Evolutionary conservation across 2,888 invertebrate species (phyloP), one percentile per base, ranked within the genome.

Genomic region (Harpalus rufipes): DNA sequence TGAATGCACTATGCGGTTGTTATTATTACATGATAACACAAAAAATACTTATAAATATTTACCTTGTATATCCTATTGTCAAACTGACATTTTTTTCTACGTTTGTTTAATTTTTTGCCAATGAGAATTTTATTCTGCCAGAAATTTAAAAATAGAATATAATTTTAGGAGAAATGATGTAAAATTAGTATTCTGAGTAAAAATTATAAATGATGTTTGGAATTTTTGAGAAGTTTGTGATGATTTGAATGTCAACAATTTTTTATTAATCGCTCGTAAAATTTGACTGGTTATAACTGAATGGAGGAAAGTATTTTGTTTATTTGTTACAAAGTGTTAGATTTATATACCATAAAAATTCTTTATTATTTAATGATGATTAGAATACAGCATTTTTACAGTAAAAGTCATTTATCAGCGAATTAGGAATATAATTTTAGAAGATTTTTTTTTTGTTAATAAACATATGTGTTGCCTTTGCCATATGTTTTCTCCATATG

Each of bases 11-110:
- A 63, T 25, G 21, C 65, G 25, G 65, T 32, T 10, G 21, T 10
- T 65, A n/a, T n/a, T n/a, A n/a, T n/a, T n/a, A 68, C 68, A 68
- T 68, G 32, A 39, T 25, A 25, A 63, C 25, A 63, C 21, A 68
- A 68, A 68, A 68, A 68, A 32, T 14, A 39, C 39, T 61, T 41
- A 58, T 79, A 79, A 79, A 79, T 79, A 79, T 79, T 79, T 79
- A 79, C 32, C 12, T 59, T 14, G n/a, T 8, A 79, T 59, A 61
- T 79, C 79, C 79, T 79, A 39, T 79, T 41, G 32, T 32, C 59
- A 79, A 41, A 16, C 10, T 74, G 72, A 74, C 72, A 74, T 74
- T 74, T 74, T 72, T 16, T 39, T 8, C 72, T 41, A 16, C 16
- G 41, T 68, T 68, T 74, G 41, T 41, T 74, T 74, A n/a, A 10